Evolutionary conservation across 2,797 vertebrate genomes (phyloP).

Genomic region (Leptodactylus fallax): DNA sequence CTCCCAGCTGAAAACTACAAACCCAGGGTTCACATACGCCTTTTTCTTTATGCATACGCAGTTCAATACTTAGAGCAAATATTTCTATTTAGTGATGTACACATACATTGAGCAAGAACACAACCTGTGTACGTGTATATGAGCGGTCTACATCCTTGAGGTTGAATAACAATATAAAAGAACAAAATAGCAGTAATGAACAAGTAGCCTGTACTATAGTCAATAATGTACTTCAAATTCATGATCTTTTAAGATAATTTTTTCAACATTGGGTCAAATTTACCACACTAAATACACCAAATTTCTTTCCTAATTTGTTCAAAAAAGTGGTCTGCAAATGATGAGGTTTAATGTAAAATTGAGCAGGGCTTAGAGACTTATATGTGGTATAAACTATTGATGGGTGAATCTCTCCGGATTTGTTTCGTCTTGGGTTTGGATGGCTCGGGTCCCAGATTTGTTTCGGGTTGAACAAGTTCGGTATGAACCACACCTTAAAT

Average conservation of each 20-base stretch:
- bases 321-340: no score
- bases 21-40: constrained; percentile 15
- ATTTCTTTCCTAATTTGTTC: no score
- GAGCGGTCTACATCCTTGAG: background rate
- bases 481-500: no score
- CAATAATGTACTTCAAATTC: background rate
- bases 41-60: constrained; percentile 2
- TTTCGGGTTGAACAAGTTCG: no score
- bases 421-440: no score
- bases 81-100: constrained; percentile 11
- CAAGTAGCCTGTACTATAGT: background rate
- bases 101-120: background rate
- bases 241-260: background rate
- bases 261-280: background rate
- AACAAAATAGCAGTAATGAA: background rate
- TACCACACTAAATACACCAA: no score
- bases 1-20: constrained; percentile 36
- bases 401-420: no score
- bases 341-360: no score
- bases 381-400: no score
- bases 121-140: background rate
- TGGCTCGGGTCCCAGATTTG: no score
- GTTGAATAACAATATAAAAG: background rate
- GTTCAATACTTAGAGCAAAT: constrained; percentile 20
- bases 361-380: no score